Conservation (phyloP, 2,797 vertebrate species). For the Fratercula arctica region DNA sequence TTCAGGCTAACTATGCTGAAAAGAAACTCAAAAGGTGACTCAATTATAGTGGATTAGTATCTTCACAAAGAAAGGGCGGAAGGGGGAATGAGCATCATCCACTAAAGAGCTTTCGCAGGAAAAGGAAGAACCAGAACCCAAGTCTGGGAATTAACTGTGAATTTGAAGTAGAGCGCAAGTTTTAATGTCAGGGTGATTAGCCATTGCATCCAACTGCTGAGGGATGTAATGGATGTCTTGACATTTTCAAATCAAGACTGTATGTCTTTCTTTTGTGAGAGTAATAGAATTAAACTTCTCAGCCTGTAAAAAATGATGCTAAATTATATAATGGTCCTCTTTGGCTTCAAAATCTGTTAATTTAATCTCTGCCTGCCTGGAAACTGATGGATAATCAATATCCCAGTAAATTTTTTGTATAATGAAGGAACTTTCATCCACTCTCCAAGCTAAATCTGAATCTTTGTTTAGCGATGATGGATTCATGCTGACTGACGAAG, state of each 20-base stretch:
- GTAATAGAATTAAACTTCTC: constrained; percentile 36
- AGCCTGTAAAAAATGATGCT: not conserved
- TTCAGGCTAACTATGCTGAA: not conserved
- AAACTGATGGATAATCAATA: constrained; percentile 23
- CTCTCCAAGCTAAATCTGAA: not conserved
- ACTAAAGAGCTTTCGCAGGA: not conserved
- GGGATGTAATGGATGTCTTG: constrained; percentile 36
- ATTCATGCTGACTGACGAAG: not conserved
- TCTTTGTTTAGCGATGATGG: not conserved
- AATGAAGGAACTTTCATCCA: not conserved
- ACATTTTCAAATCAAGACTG: constrained; percentile 53
- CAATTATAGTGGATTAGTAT: not conserved
- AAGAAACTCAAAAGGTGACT: not conserved
- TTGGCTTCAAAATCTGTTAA: constrained; percentile 21
- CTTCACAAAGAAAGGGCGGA: not conserved
- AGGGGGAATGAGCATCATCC: not conserved
- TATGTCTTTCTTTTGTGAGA: constrained; percentile 2
- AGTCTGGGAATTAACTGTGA: not conserved
- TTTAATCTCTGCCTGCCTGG: constrained; percentile 15
- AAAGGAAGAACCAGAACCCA: not conserved
- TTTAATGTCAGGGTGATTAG: constrained; percentile 52
- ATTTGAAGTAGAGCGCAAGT: constrained; percentile 9
- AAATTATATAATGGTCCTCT: not conserved
- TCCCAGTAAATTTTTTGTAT: not conserved
- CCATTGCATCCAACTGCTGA: constrained; percentile 35